Conservation (phyloP, 2,113 vertebrate species). For the Sigmodon hispidus region DNA sequence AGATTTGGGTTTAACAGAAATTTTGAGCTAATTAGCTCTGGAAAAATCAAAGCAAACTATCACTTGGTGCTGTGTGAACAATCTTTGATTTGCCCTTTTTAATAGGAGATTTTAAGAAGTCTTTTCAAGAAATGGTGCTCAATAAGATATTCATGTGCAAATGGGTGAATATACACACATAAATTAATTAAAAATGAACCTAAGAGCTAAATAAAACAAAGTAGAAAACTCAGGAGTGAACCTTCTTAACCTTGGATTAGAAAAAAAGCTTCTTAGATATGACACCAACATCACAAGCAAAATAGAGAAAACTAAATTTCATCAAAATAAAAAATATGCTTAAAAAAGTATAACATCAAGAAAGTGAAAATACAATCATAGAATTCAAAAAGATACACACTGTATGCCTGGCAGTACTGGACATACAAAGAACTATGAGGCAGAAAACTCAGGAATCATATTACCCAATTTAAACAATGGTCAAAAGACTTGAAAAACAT, state of each 20-base stretch:
- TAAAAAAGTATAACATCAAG: not conserved
- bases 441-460: not conserved
- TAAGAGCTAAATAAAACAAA: conserved; percentile 22
- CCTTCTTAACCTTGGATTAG: not conserved
- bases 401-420: not conserved
- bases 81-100: not conserved
- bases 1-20: conserved; percentile 34
- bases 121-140: not conserved
- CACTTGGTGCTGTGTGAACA: not conserved
- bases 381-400: not conserved
- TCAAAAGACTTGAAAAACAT: not conserved
- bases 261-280: not conserved
- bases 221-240: not conserved
- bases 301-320: not conserved
- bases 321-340: conserved; percentile 16
- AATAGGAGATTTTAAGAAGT: not conserved
- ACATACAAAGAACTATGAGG: not conserved
- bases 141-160: not conserved
- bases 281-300: not conserved
- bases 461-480: not conserved
- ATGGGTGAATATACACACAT: not conserved
- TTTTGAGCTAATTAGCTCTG: conserved; percentile 13
- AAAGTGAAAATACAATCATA: not conserved
- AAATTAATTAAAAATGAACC: not conserved
- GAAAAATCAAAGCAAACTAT: conserved; percentile 15